Percentiles rank a stretch among this genome's conserved stretches.
Evolutionary conservation across 2,888 invertebrate species (phyloP).

Genomic region (Aleiodes alternator): DNA sequence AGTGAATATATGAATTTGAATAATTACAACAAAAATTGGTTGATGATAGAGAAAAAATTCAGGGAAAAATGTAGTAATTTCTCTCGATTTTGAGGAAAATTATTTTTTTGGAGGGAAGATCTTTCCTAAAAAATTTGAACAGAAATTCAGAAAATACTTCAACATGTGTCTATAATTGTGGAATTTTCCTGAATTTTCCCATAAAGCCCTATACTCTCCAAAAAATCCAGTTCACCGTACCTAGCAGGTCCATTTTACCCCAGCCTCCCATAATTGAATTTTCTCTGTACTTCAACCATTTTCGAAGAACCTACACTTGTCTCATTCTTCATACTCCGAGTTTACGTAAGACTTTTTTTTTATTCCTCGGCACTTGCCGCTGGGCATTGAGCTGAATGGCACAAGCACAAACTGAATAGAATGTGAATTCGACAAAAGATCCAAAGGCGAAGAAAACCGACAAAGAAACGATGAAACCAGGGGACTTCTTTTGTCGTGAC

Average conservation of each 20-base stretch:
- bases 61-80: too few species aligned
- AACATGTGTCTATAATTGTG: too few species aligned
- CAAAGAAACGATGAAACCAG: constrained; percentile 63
- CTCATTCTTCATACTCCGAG: background rate
- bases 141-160: too few species aligned
- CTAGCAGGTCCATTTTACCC: too few species aligned
- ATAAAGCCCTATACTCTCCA: background rate
- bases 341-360: background rate
- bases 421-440: constrained; percentile 56
- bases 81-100: too few species aligned
- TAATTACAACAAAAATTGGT: too few species aligned
- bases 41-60: too few species aligned
- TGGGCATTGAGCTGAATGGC: constrained; percentile 60
- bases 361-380: constrained; percentile 65
- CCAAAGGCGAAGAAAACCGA: constrained; percentile 70
- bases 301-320: constrained; percentile 15
- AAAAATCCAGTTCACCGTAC: background rate
- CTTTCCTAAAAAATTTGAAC: too few species aligned
- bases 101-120: too few species aligned
- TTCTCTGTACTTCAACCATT: background rate
- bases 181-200: background rate
- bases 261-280: background rate
- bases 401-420: constrained; percentile 46
- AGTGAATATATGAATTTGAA: too few species aligned
- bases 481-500: constrained; percentile 67